These are phyloP conservation scores for Yponomeuta malinellus DNA, from an alignment of 2,888 invertebrate genomes.

Conservation along the genomic window DNA sequence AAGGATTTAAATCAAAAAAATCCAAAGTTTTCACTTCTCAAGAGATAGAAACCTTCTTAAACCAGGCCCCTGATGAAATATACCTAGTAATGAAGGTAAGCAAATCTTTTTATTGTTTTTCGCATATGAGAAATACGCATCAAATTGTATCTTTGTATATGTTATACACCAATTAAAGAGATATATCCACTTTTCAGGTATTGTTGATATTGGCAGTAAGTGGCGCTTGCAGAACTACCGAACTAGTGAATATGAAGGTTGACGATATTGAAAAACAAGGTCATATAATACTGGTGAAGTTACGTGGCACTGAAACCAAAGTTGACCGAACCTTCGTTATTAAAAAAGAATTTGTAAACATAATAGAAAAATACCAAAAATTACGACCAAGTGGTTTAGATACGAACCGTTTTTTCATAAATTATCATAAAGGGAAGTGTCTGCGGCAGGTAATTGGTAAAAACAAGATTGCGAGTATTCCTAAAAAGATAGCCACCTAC, in stretches of 20 bases:
- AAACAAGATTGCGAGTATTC: conserved; percentile 16
- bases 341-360: conserved; percentile 15
- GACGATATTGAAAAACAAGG: conserved; percentile 15
- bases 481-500: conserved; percentile 22
- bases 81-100: conserved; percentile 9
- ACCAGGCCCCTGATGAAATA: not conserved
- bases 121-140: too few relatives aligned
- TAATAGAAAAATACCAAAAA: conserved; percentile 18
- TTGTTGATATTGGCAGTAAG: conserved; percentile 9
- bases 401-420: conserved; percentile 18
- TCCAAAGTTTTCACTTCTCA: conserved; percentile 1
- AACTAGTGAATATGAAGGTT: conserved; percentile 5
- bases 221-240: conserved; percentile 11
- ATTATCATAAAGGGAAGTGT: conserved; percentile 20
- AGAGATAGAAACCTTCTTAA: conserved; percentile 5
- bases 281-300: conserved; percentile 15
- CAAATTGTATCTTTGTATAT: not conserved
- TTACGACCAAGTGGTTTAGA: conserved; percentile 15
- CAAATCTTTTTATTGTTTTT: not conserved
- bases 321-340: conserved; percentile 18
- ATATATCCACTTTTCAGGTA: conserved; percentile 11
- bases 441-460: conserved; percentile 17
- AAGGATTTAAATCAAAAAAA: conserved; percentile 7
- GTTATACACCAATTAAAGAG: not conserved
- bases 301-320: conserved; percentile 19